Evolutionary conservation across 2,797 vertebrate species (phyloP).

Genomic region (Pangasius sanitwongsei): DNA sequence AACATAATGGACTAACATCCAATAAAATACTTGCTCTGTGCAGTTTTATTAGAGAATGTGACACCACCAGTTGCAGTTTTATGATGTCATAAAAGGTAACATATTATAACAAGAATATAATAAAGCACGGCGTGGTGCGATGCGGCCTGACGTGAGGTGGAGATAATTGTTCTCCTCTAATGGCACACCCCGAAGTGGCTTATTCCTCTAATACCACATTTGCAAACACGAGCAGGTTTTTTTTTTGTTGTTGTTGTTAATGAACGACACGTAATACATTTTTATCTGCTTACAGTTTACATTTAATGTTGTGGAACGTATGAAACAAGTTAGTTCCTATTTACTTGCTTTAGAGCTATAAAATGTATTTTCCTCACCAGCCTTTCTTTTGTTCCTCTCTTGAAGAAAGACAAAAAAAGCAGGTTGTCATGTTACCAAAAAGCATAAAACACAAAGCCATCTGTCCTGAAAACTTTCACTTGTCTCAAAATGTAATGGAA

Average conservation of each 20-base stretch:
- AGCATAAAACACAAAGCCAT: not conserved
- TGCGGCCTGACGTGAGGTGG: not conserved
- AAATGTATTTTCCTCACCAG: not conserved
- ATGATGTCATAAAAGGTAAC: not conserved
- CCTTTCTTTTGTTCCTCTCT: not conserved
- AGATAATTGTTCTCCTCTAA: not conserved
- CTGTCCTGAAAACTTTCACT: not conserved
- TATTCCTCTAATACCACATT: not conserved
- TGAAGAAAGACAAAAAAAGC: not conserved
- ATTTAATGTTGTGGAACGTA: not conserved
- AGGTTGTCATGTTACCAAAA: not conserved
- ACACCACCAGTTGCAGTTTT: not conserved
- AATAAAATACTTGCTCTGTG: not conserved
- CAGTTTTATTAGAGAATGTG: not conserved
- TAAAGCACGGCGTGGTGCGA: not conserved
- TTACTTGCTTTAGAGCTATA: not conserved
- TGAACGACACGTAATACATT: not conserved
- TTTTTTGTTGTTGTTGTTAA: not conserved
- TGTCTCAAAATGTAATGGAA: not conserved
- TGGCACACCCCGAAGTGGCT: not conserved
- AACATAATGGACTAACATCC: not conserved
- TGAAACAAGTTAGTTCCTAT: not conserved
- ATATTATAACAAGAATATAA: not conserved
- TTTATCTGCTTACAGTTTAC: not conserved
- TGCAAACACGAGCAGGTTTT: not conserved